A percentile compares a stretch with the other conserved stretches of the same genome.
These are phyloP conservation scores for Nomada goodeniana DNA, from an alignment of 2,888 invertebrate genomes.

Conservation along the genomic window DNA sequence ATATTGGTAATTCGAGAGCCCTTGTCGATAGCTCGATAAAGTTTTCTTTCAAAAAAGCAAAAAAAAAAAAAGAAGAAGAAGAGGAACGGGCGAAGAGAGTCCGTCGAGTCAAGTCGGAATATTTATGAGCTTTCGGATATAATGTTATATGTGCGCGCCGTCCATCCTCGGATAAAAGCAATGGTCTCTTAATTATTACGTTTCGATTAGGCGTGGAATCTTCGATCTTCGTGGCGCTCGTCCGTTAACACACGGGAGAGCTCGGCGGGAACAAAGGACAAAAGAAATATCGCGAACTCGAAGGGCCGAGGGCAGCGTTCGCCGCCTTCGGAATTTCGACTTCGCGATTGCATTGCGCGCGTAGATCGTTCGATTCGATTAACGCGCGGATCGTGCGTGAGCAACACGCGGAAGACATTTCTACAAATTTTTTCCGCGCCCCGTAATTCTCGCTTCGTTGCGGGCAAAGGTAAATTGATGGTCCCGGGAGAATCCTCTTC, in stretches of 20 bases:
- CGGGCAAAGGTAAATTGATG: conserved; percentile 4
- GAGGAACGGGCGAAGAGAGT: neutral
- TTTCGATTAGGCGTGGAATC: conserved; percentile 76
- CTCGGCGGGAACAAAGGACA: conserved; percentile 58
- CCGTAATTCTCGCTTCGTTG: conserved; percentile 37
- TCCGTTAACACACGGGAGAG: conserved; percentile 38
- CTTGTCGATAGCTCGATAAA: neutral
- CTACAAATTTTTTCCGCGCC: conserved; percentile 51
- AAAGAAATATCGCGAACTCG: conserved; percentile 53
- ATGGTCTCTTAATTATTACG: conserved; percentile 75
- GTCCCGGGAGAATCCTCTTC: conserved; percentile 6
- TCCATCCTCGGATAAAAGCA: neutral
- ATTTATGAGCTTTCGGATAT: conserved; percentile 12
- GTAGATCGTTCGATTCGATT: conserved; percentile 62
- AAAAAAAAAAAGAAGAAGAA: conserved; percentile 9
- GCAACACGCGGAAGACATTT: conserved; percentile 61
- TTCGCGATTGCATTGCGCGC: conserved; percentile 58
- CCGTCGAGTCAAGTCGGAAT: neutral
- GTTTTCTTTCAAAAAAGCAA: neutral
- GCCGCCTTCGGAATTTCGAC: conserved; percentile 57
- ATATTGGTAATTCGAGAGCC: neutral
- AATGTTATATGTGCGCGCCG: neutral
- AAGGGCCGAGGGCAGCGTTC: conserved; percentile 36
- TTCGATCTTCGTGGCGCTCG: conserved; percentile 49
- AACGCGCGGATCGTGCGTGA: conserved; percentile 56